These are phyloP conservation scores for Leptarthrus brevirostris DNA, from an alignment of 2,888 invertebrate genomes.

Conservation along the genomic window DNA sequence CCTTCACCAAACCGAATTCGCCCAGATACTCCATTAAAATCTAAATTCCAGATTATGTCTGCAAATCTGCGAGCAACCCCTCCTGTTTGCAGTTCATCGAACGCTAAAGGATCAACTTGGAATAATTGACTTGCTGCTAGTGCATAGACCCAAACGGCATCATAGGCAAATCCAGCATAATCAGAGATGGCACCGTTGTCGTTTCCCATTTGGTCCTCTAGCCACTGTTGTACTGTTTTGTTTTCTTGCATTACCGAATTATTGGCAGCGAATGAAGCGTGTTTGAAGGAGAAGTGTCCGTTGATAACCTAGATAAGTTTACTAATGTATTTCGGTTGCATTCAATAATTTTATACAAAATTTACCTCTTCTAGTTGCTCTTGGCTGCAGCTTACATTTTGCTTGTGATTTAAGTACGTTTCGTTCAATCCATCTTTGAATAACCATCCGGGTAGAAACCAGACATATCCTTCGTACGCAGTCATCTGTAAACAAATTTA, in stretches of 20 bases:
- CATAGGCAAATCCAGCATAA: conserved; percentile 82
- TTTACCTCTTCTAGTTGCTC: conserved; percentile 71
- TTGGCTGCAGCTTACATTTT: conserved; percentile 71
- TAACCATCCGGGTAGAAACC: conserved; percentile 86
- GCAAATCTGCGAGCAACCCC: conserved; percentile 52
- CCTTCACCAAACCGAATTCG: conserved; percentile 76
- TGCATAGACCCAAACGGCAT: conserved; percentile 85
- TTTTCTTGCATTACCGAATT: conserved; percentile 74
- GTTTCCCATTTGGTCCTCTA: conserved; percentile 65
- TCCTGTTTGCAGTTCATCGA: conserved; percentile 57
- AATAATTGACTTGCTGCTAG: conserved; percentile 75
- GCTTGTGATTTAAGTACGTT: conserved; percentile 64
- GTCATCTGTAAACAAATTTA: conserved; percentile 72
- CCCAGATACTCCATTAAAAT: conserved; percentile 81
- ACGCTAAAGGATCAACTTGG: conserved; percentile 64
- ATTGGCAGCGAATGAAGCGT: conserved; percentile 75
- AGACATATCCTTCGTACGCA: conserved; percentile 79
- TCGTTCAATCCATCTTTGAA: conserved; percentile 74
- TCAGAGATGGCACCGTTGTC: conserved; percentile 66
- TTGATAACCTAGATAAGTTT: conserved; percentile 72
- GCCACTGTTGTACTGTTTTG: conserved; percentile 75
- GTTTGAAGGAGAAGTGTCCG: conserved; percentile 78
- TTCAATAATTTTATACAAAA: background rate
- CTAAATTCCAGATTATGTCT: conserved; percentile 72
- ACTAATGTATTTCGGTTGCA: background rate